phyloP scores from a whole-genome alignment of 2,113 vertebrate species.

The Stegastes partitus region DNA sequence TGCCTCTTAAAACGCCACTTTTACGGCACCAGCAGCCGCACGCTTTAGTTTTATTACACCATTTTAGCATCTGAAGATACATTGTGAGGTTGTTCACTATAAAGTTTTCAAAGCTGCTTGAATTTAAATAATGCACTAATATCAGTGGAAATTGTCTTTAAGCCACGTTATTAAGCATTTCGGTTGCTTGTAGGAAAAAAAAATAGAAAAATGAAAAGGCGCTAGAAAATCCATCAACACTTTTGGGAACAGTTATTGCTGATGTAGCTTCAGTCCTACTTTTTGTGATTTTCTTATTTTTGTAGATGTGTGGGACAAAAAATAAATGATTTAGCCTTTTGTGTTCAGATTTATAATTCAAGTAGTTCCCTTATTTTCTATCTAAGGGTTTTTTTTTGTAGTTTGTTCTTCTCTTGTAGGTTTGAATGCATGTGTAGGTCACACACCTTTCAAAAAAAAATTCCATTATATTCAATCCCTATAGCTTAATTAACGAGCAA shows the following conservation, averaged over 20 bases:
- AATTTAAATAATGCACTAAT: conserved; percentile 19
- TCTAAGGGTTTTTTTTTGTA: not conserved
- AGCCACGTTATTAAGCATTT: conserved; percentile 6
- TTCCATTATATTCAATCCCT: too few relatives aligned
- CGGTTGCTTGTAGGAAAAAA: not conserved
- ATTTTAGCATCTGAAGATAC: conserved; percentile 50
- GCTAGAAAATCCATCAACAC: not conserved
- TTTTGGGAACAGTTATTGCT: not conserved
- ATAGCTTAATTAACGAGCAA: too few relatives aligned
- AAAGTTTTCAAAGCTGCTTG: conserved; percentile 4
- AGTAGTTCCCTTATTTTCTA: not conserved
- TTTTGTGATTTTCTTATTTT: not conserved
- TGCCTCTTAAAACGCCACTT: conserved; percentile 53
- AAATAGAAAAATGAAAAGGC: not conserved
- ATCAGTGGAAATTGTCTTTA: not conserved
- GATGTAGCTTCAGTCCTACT: not conserved
- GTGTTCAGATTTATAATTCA: not conserved
- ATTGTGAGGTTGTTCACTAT: conserved; percentile 16
- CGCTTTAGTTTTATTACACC: conserved; percentile 43
- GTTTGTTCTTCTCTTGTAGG: not conserved
- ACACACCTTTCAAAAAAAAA: too few relatives aligned
- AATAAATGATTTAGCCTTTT: not conserved
- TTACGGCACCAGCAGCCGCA: conserved; percentile 47
- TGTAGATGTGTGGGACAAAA: not conserved
- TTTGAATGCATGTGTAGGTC: too few relatives aligned